phyloP scores from a whole-genome alignment of 1,140 invertebrate genomes.

The Laupala kohalensis region DNA sequence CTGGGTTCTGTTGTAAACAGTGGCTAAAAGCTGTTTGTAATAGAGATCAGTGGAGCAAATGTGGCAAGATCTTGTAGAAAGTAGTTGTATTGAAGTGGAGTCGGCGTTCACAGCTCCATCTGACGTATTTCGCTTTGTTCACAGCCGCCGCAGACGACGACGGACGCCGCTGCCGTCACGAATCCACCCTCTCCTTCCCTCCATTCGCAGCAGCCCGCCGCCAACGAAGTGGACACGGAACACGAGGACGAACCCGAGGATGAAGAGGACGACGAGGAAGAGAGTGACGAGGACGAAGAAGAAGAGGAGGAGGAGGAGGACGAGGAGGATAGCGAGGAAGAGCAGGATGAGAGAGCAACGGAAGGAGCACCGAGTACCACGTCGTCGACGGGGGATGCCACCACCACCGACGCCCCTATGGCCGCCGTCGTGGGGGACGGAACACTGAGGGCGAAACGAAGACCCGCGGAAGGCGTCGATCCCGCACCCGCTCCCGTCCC shows the following conservation, averaged over 20 bases:
- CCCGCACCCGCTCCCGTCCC: too few relatives aligned
- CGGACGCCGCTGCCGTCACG: background rate
- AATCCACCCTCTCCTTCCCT: too few relatives aligned
- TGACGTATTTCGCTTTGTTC: too few relatives aligned
- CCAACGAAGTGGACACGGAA: background rate
- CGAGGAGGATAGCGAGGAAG: background rate
- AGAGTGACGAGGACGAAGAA: background rate
- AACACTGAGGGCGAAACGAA: background rate
- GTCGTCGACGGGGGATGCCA: background rate
- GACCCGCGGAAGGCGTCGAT: too few relatives aligned
- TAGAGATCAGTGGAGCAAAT: too few relatives aligned
- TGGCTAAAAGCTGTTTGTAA: too few relatives aligned
- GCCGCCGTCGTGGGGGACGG: background rate
- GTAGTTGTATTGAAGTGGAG: too few relatives aligned
- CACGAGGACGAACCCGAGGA: background rate
- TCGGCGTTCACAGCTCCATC: too few relatives aligned
- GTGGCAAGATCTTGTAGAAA: too few relatives aligned
- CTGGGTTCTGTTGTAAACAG: too few relatives aligned
- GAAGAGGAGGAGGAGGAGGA: background rate
- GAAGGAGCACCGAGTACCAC: background rate
- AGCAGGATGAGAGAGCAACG: background rate
- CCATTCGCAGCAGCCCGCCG: too few relatives aligned
- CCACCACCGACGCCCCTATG: background rate
- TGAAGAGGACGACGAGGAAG: background rate
- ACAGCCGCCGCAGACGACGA: background rate